Conservation (phyloP, 1,140 invertebrate genomes). For the Tetraneura akinire region DNA sequence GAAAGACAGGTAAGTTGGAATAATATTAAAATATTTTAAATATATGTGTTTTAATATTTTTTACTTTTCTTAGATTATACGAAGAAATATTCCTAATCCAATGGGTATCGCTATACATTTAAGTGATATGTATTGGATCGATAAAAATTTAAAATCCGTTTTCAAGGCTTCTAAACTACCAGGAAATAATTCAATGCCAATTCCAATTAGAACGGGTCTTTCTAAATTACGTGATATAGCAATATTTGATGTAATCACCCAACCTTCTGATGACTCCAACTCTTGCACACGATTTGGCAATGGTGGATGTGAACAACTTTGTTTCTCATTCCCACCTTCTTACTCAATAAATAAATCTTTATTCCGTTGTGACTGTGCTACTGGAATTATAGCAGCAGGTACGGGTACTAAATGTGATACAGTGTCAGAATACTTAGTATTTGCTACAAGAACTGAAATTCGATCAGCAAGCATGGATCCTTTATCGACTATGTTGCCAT, state of each 20-base stretch:
- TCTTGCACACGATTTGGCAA: slow-evolving; percentile 73
- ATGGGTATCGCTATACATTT: slow-evolving; percentile 89
- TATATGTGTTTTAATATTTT: slow-evolving; percentile 14
- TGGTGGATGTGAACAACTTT: slow-evolving; percentile 89
- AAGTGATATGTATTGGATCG: slow-evolving; percentile 91
- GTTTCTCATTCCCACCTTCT: slow-evolving; percentile 84
- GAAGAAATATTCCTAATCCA: slow-evolving; percentile 88
- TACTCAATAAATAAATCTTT: slow-evolving; percentile 59
- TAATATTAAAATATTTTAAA: neutral
- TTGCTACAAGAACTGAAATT: slow-evolving; percentile 89
- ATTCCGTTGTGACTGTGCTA: slow-evolving; percentile 87
- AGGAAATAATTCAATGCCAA: slow-evolving; percentile 66
- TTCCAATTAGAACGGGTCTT: slow-evolving; percentile 76
- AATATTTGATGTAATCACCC: slow-evolving; percentile 85
- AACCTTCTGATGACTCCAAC: slow-evolving; percentile 77
- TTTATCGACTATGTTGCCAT: slow-evolving; percentile 76
- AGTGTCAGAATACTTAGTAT: slow-evolving; percentile 86
- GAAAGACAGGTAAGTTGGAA: slow-evolving; percentile 65
- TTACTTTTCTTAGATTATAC: slow-evolving; percentile 66
- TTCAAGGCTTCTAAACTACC: slow-evolving; percentile 81
- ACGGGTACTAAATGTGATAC: slow-evolving; percentile 75
- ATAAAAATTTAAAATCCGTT: slow-evolving; percentile 86
- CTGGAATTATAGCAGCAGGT: slow-evolving; percentile 67
- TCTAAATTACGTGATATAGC: slow-evolving; percentile 83
- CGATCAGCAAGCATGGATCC: slow-evolving; percentile 82